These are phyloP conservation scores for Galerucella calmariensis DNA, from an alignment of 2,888 invertebrate genomes.

Conservation along the genomic window DNA sequence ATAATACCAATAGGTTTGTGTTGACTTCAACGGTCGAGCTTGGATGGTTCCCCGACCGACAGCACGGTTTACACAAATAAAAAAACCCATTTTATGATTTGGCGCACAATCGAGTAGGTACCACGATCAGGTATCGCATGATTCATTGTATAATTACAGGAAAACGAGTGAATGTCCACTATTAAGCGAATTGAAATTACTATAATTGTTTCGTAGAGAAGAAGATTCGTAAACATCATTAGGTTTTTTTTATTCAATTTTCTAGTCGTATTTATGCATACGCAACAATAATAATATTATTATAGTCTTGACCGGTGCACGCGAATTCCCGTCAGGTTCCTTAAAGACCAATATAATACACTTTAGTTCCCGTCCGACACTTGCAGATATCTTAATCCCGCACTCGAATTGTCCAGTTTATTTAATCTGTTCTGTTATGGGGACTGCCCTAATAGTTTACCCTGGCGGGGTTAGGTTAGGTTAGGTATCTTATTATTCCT, in stretches of 20 bases:
- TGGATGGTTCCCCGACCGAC: constrained; percentile 30
- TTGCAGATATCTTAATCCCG: no score
- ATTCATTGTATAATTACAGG: constrained; percentile 32
- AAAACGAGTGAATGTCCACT: constrained; percentile 31
- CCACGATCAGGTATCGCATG: constrained; percentile 30
- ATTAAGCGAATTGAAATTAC: constrained; percentile 1
- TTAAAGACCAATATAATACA: no score
- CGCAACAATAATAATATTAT: not conserved
- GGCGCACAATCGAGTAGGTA: constrained; percentile 28
- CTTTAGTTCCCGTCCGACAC: no score
- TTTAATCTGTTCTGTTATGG: no score
- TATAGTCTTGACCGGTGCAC: no score
- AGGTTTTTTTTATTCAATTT: not conserved
- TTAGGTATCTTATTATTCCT: no score
- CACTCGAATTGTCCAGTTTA: no score
- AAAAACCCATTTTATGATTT: constrained; percentile 32
- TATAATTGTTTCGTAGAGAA: constrained; percentile 7
- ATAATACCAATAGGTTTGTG: constrained; percentile 20
- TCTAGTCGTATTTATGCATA: not conserved
- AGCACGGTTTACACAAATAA: constrained; percentile 25
- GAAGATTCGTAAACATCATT: not conserved
- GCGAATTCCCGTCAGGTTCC: no score
- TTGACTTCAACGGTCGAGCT: constrained; percentile 20
- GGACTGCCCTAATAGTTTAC: no score
- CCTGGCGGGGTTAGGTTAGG: no score